Evolutionary conservation across 2,888 invertebrate species (phyloP), one percentile per base, ranked within the genome.

Genomic region (Campopleginae sp.): DNA sequence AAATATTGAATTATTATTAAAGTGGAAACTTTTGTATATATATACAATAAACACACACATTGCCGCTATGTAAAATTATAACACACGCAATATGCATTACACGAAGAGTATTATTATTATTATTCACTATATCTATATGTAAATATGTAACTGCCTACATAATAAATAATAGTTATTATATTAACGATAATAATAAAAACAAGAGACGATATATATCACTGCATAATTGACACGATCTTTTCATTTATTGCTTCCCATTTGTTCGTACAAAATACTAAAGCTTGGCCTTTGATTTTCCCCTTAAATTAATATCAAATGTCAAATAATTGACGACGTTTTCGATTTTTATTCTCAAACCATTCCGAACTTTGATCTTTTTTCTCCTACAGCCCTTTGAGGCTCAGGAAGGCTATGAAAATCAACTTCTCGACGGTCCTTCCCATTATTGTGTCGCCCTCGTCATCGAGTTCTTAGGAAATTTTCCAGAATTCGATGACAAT

Each of bases 121-220:
- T 92, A 90, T 92, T 92, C 90, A 92, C 90, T 91, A 91, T 90
- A 91, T 93, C 91, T 92, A 80, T 85, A 92, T 93, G 93, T 93
- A 93, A 88, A 93, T 93, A 93, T 92, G 91, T 92, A 92, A 93
- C 92, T 93, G 93, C 93, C 92, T 93, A 92, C 90, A 88, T 88
- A 54, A 90, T 88, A 91, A 89, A 90, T 89, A 90, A 78, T 78
- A 77, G 76, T 79, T 58, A 74, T 61, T 54, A 84, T 61, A 51
- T 54, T 54, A 54, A 23, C 23, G 10, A 65, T 38, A 44, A 74
- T 48, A 76, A 80, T 74, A 74, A 84, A 74, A 80, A 78, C 84
- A 70, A 17, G 75, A 84, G 75, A 84, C 74, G 61, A 87, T 82
- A 83, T 86, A 84, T 65, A 82, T 84, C 85, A 83, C 85, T 82